Conservation (phyloP, 2,113 vertebrate genomes). For the Microtus oregoni region DNA sequence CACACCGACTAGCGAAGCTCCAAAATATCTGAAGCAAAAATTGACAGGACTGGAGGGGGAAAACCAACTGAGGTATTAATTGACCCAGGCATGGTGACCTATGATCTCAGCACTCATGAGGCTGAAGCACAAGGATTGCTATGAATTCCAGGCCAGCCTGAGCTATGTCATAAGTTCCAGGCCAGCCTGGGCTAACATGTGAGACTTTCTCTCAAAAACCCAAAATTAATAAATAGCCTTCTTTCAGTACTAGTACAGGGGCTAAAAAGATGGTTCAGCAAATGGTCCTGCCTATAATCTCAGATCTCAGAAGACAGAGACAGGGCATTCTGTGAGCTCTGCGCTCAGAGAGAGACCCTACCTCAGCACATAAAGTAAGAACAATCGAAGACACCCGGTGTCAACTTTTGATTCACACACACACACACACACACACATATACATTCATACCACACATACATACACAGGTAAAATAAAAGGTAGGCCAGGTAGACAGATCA, state of each 20-base stretch:
- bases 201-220: background rate
- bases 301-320: background rate
- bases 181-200: background rate
- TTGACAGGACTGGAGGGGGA: background rate
- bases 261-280: background rate
- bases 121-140: too few species aligned
- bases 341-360: background rate
- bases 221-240: background rate
- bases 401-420: background rate
- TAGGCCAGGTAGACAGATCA: background rate
- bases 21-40: slow-evolving; percentile 23
- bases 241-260: background rate
- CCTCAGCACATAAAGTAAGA: background rate
- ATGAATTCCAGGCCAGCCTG: too few species aligned
- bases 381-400: background rate
- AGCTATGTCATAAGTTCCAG: background rate
- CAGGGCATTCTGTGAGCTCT: background rate
- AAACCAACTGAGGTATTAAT: background rate
- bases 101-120: too few species aligned
- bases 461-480: background rate
- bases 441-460: background rate
- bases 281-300: background rate
- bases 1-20: background rate
- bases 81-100: too few species aligned
- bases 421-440: background rate